phyloP scores from a whole-genome alignment of 2,797 vertebrate species.

The Epinephelus coioides region DNA sequence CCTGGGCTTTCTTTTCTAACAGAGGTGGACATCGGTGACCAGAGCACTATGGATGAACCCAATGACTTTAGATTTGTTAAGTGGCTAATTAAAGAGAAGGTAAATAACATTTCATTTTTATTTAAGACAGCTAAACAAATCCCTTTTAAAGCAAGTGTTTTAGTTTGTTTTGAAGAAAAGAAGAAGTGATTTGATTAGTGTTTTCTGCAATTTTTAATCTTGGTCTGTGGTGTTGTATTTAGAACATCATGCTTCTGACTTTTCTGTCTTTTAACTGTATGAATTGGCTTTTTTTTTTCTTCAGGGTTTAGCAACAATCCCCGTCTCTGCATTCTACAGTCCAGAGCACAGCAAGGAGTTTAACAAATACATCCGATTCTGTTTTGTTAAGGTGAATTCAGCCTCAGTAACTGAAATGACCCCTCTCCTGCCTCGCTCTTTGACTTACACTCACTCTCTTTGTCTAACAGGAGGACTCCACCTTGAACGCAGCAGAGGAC shows the following conservation, averaged over 20 bases:
- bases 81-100: slow-evolving; percentile 96
- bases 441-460: not conserved
- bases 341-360: slow-evolving; percentile 87
- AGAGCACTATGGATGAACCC: slow-evolving; percentile 75
- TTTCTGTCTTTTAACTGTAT: not conserved
- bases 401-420: too few species aligned
- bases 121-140: not conserved
- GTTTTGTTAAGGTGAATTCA: slow-evolving; percentile 93
- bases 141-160: not conserved
- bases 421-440: too few species aligned
- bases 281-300: not conserved
- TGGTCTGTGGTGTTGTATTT: not conserved
- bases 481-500: slow-evolving; percentile 89
- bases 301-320: slow-evolving; percentile 93
- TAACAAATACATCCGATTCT: slow-evolving; percentile 93
- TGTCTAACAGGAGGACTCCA: slow-evolving; percentile 89
- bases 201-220: not conserved
- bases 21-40: slow-evolving; percentile 87
- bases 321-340: slow-evolving; percentile 92
- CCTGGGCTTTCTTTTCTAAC: slow-evolving; percentile 32
- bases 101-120: slow-evolving; percentile 54
- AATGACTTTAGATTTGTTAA: slow-evolving; percentile 91
- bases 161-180: not conserved
- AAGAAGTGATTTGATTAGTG: too few species aligned
- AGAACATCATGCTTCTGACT: not conserved